Evolutionary conservation across 2,888 invertebrate species (phyloP).

Genomic region (Tenthredo scrophulariae): DNA sequence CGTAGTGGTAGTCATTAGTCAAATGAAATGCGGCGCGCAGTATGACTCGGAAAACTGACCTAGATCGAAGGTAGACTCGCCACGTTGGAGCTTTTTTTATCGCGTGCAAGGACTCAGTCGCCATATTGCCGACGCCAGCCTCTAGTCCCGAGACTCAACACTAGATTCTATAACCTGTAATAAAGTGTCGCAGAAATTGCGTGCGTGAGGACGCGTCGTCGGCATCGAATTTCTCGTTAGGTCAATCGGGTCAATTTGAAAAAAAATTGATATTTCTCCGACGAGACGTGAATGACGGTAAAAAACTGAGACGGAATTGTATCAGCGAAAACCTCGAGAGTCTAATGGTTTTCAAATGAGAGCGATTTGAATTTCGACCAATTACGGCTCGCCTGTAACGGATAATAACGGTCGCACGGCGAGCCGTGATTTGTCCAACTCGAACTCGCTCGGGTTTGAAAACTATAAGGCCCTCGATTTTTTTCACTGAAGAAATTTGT

Average conservation of each 20-base stretch:
- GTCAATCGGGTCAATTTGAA: constrained; percentile 9
- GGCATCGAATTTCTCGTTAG: not conserved
- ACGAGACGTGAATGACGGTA: not conserved
- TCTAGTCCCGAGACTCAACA: not conserved
- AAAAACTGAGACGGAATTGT: constrained; percentile 8
- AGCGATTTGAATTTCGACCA: not conserved
- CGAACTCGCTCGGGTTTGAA: not conserved
- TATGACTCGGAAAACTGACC: constrained; percentile 16
- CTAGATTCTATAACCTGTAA: not conserved
- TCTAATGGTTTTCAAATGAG: not conserved
- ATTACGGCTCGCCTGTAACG: not conserved
- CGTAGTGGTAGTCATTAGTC: constrained; percentile 10
- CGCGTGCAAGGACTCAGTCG: not conserved
- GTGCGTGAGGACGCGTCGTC: not conserved
- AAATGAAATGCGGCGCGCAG: not conserved
- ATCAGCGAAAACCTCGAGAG: not conserved
- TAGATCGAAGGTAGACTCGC: not conserved
- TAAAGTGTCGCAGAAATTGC: not conserved
- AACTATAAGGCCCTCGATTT: constrained; percentile 4
- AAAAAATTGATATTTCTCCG: not conserved
- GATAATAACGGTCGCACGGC: constrained; percentile 15
- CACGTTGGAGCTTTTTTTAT: not conserved
- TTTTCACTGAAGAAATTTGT: not conserved
- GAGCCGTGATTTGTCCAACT: constrained; percentile 4
- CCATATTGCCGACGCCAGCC: not conserved